A percentile compares a stretch with the other conserved stretches of the same genome.
phyloP scores from a whole-genome alignment of 2,888 invertebrate genomes.

The Cylindroiulus punctatus region DNA sequence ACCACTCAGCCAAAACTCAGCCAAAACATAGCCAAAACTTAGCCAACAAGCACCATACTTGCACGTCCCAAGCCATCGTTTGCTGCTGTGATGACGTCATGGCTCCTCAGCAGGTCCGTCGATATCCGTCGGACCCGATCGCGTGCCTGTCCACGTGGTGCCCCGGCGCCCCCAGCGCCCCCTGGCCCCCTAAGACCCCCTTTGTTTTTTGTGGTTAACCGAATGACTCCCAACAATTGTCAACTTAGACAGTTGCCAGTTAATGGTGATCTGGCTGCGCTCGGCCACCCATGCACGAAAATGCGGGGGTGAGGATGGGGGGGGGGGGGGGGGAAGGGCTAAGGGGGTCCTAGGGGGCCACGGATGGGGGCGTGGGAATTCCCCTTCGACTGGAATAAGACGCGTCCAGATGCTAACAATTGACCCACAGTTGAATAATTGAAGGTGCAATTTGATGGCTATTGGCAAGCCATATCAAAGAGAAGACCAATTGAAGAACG shows the following conservation, averaged over 20 bases:
- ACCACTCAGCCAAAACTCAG: too few relatives aligned
- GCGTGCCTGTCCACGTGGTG: too few relatives aligned
- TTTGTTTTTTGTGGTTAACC: neutral
- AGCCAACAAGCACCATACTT: too few relatives aligned
- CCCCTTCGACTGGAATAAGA: neutral
- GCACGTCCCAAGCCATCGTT: too few relatives aligned
- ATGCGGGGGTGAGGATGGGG: neutral
- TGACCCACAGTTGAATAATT: neutral
- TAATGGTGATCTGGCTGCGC: neutral
- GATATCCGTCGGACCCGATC: neutral
- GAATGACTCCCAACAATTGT: slow-evolving; percentile 1
- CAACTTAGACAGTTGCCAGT: neutral
- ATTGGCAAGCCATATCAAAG: slow-evolving; percentile 1
- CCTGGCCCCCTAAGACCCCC: neutral
- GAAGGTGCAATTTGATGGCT: neutral
- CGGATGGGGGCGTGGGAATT: neutral
- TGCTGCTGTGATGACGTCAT: too few relatives aligned
- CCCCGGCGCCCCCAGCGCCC: too few relatives aligned
- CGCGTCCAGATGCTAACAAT: neutral
- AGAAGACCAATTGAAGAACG: neutral
- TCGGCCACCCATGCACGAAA: neutral
- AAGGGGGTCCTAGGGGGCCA: neutral
- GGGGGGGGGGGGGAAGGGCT: too few relatives aligned
- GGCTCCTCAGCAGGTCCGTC: neutral
- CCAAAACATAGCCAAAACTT: too few relatives aligned